Conservation (phyloP, 2,797 vertebrate genomes). For the Rhinella marina region DNA sequence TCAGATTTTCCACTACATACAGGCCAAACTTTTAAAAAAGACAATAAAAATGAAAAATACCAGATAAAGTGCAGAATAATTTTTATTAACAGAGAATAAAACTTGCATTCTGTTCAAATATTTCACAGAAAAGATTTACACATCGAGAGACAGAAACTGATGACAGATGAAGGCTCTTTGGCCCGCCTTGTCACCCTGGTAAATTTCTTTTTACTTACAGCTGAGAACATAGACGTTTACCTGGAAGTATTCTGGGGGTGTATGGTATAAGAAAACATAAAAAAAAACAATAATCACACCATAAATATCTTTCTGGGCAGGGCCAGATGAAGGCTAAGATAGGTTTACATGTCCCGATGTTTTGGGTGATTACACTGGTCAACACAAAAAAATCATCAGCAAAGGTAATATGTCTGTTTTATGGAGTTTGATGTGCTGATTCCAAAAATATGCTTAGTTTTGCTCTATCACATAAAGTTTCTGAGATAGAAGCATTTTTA, state of each 20-base stretch:
- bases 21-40: conserved; percentile 59
- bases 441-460: no score
- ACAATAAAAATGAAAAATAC: conserved; percentile 63
- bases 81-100: conserved; percentile 60
- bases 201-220: conserved; percentile 9
- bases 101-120: conserved; percentile 53
- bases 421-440: no score
- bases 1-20: conserved; percentile 57
- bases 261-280: neutral
- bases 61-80: conserved; percentile 61
- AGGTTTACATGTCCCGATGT: no score
- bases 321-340: neutral
- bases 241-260: neutral
- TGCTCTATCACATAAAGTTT: no score
- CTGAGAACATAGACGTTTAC: neutral
- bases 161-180: conserved; percentile 35
- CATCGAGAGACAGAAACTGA: conserved; percentile 41
- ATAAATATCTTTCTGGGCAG: neutral
- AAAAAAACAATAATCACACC: neutral
- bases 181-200: neutral
- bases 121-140: conserved; percentile 51
- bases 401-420: no score
- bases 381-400: no score
- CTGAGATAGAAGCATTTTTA: no score
- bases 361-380: no score